Evolutionary conservation across 2,113 vertebrate genomes (phyloP), one percentile per base, ranked within the genome.

Genomic region (Marmota flaviventris): DNA sequence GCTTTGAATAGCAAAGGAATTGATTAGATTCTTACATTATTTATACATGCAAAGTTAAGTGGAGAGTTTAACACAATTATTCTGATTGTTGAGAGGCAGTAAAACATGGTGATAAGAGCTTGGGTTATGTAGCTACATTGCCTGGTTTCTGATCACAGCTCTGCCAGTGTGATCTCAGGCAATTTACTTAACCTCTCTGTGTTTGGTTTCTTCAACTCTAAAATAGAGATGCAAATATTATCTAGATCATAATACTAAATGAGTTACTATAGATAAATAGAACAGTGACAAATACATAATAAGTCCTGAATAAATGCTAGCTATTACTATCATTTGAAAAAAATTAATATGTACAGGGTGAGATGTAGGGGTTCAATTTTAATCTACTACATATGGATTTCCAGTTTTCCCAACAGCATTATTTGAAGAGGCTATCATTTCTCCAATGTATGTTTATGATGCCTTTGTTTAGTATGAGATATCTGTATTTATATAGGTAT

Each of bases 41-140:
- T 96, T 94, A 92, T 93, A 91, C 56, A 85, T 92, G 48, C 58
- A 95, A 89, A 94, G 86, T 96, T 96, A 93, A 98, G 79, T 96
- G 67, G 75, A 95, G 92, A 91, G 90, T 92, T 87, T 93, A 79
- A 85, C 90, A 95, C 97, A 96, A 81, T 92, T 96, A 89, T 91
- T 97, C 76, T 96, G 86, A 96, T 92, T 94, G 75, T 92, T 92
- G 87, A 96, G 84, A 97, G 79, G 95, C 75, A 93, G 48, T 89
- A 84, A 93, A 94, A 94, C 89, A 61, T 89, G 42, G 48, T 79
- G 70, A 37, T 32, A 63, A 69, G 81, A 87, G 78, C 16, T 58
- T 86, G 61, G 67, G 69, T 61, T 85, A 53, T 89, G 51, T 14
- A 94, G 53, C 67, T 88, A 78, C 39, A 83, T 53, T 93, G 48